Evolutionary conservation across 1,140 invertebrate species (phyloP), one percentile per base, ranked within the genome.

Genomic region (Protaetia brevitarsis): DNA sequence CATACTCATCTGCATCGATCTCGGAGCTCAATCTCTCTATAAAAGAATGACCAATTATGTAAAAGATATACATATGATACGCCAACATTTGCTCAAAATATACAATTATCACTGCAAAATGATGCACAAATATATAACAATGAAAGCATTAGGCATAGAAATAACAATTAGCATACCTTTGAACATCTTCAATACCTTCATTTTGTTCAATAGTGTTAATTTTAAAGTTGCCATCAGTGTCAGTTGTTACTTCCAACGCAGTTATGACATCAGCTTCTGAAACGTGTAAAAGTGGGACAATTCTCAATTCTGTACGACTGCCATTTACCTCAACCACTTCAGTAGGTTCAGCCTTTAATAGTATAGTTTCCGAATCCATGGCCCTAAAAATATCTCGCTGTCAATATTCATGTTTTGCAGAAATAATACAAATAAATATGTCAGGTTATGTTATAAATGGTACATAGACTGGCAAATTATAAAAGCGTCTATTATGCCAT

Each of bases 211-310:
- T 66, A 4, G 66, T 69, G 64, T 72, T 72, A 29, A 78, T 74
- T 36, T 74, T 59, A 10, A 77, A 60, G 67, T 76, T 76, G 26
- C 75, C 74, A 74, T 78, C 73, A 7, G 72, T 71, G 63, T 76
- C 72, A 11, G 27, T 68, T 16, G 70, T 67, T 37, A 73, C 56
- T 10, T 67, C 37, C 31, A 73, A 29, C 26, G 59, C 27, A 26
- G 59, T 34, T 16, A 61, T 34, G 8, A 61, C 10, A 16, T 34
- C 59, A 1, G 31, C n/a, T 8, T 61, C 59, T 21, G 59, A 31
- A 11, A 58, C 56, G n/a, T 58, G 56, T 6, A 61, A 11, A 10
- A 61, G 21, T n/a, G 59, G 59, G 11, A 61, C 59, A 11, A 61
- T 34, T 4, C 8, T 61, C 13, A 61, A 34, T 30, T 61, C 59